Evolutionary conservation across 2,113 vertebrate genomes (phyloP).

Genomic region (Suricata suricatta): DNA sequence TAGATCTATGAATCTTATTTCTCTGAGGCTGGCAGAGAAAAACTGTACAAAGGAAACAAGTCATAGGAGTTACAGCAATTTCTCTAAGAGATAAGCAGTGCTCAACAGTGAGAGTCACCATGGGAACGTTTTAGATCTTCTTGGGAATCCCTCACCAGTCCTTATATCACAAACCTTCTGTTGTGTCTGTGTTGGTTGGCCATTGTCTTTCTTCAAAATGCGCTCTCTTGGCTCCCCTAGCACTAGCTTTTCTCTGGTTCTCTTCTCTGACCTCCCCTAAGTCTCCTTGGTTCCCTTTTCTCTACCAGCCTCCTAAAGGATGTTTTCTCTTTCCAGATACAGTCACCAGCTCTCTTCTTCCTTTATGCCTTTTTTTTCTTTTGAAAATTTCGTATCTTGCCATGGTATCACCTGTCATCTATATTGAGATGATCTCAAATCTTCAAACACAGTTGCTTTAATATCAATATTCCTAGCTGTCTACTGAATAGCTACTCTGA

Average conservation of each 20-base stretch:
- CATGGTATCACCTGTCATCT: background rate
- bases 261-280: background rate
- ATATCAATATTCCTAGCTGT: background rate
- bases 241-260: background rate
- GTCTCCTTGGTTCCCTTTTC: background rate
- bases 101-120: background rate
- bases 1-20: background rate
- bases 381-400: background rate
- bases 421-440: background rate
- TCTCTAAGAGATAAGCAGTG: background rate
- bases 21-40: background rate
- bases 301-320: background rate
- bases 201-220: constrained; percentile 12
- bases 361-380: background rate
- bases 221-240: background rate
- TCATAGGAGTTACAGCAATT: background rate
- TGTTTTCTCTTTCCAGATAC: background rate
- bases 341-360: background rate
- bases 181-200: background rate
- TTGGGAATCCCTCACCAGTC: background rate
- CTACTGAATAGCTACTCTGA: background rate
- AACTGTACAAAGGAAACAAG: background rate
- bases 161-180: background rate
- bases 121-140: background rate
- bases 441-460: background rate